A percentile compares a stretch with the other conserved stretches of the same genome.
phyloP scores from a whole-genome alignment of 2,113 vertebrate genomes.

The Myiozetetes cayanensis region DNA sequence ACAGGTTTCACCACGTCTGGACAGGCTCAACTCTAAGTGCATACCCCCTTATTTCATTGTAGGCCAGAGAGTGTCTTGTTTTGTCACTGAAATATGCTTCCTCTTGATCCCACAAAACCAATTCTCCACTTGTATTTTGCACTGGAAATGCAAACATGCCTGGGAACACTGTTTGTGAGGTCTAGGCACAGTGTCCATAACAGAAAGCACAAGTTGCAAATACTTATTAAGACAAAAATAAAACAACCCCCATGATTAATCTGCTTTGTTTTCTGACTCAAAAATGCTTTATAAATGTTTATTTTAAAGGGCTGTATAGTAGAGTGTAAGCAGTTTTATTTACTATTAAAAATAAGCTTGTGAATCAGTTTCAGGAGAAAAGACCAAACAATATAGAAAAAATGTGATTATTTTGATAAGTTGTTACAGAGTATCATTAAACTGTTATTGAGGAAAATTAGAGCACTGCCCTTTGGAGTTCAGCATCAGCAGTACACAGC shows the following conservation, averaged over 20 bases:
- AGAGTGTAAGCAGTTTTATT: not conserved
- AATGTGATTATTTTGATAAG: not conserved
- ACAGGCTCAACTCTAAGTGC: not conserved
- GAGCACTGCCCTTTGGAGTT: not conserved
- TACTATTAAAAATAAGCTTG: not conserved
- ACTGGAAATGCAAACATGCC: fast-evolving
- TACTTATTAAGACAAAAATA: not conserved
- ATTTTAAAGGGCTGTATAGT: not conserved
- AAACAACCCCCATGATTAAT: not conserved
- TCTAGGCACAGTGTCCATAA: not conserved
- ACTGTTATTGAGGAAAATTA: not conserved
- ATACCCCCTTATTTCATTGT: fast-evolving
- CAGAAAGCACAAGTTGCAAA: not conserved
- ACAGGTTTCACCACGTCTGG: not conserved
- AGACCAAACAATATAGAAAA: not conserved
- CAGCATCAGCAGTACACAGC: not conserved
- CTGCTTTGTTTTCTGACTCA: not conserved
- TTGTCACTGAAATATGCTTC: not conserved
- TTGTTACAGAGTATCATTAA: not conserved
- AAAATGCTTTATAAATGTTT: not conserved
- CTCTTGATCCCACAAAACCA: not conserved
- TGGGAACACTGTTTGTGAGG: not conserved
- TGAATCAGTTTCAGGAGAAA: not conserved
- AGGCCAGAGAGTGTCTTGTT: not conserved
- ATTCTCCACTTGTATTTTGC: not conserved